Percentiles rank a stretch among this genome's conserved stretches.
phyloP scores from a whole-genome alignment of 1,140 invertebrate species.

The Colletes latitarsis region DNA sequence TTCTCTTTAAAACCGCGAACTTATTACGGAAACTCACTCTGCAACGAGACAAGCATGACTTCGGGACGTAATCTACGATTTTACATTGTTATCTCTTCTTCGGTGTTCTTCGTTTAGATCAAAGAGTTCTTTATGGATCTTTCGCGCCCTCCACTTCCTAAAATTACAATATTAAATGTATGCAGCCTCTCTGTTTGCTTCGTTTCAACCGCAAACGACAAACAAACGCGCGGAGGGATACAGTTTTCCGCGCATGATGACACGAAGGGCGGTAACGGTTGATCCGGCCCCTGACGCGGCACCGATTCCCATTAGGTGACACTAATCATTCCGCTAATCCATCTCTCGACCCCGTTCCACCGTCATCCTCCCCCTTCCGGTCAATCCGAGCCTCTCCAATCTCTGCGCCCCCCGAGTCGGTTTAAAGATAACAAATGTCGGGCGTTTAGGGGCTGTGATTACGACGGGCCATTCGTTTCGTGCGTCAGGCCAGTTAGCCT shows the following conservation, averaged over 20 bases:
- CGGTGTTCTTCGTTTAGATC: too few species aligned
- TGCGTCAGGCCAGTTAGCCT: conserved; percentile 26
- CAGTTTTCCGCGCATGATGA: not conserved
- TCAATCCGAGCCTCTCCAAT: conserved; percentile 14
- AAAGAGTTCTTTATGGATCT: too few species aligned
- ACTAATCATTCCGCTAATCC: conserved; percentile 69
- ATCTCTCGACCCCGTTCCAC: conserved; percentile 31
- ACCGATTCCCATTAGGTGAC: conserved; percentile 59
- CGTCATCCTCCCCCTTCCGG: conserved; percentile 10
- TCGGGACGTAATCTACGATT: too few species aligned
- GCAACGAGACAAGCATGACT: too few species aligned
- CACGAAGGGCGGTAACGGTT: conserved; percentile 15
- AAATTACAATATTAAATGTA: too few species aligned
- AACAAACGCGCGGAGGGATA: too few species aligned
- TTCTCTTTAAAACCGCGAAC: too few species aligned
- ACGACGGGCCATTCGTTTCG: conserved; percentile 68
- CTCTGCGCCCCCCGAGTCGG: conserved; percentile 24
- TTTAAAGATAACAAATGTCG: conserved; percentile 76
- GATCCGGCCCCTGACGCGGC: conserved; percentile 31
- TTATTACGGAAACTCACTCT: too few species aligned
- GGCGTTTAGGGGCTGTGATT: conserved; percentile 66
- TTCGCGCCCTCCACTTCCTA: too few species aligned
- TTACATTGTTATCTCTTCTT: too few species aligned
- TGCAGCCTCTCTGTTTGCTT: too few species aligned
- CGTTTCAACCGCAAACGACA: too few species aligned